A percentile compares a stretch with the other conserved stretches of the same genome.
Conservation (phyloP, 2,113 vertebrate species). For the Typhlomys cinereus region DNA sequence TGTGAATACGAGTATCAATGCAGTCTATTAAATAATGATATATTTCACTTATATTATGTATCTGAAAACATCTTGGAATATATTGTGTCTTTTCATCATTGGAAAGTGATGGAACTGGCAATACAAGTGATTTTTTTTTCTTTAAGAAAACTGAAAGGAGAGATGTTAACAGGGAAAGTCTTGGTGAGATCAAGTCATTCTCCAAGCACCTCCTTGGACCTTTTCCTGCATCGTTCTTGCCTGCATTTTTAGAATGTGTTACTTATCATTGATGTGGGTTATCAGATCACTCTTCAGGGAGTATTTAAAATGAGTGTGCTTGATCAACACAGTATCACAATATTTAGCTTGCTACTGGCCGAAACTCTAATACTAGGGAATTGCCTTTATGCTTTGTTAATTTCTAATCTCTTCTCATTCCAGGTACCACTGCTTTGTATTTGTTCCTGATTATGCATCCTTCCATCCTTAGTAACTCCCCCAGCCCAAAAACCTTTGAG, state of each 20-base stretch:
- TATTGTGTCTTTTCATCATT: neutral
- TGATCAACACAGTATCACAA: neutral
- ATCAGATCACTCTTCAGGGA: neutral
- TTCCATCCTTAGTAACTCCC: slow-evolving; percentile 98
- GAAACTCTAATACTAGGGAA: neutral
- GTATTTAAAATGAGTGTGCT: neutral
- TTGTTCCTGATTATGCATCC: slow-evolving; percentile 99
- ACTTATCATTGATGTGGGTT: neutral
- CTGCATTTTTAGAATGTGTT: neutral
- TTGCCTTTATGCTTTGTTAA: slow-evolving; percentile 61
- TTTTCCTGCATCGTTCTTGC: neutral
- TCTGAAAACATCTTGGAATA: neutral
- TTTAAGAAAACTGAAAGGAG: neutral
- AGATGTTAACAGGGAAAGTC: neutral
- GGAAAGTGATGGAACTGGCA: neutral
- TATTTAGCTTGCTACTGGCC: neutral
- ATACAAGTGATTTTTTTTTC: neutral
- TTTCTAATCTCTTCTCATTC: slow-evolving; percentile 80
- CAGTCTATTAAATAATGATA: neutral
- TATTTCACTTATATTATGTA: neutral
- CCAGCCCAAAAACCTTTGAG: slow-evolving; percentile 97
- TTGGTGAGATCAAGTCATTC: neutral
- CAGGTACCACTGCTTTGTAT: slow-evolving; percentile 98
- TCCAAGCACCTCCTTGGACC: rapidly evolving
- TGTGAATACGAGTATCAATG: neutral